Evolutionary conservation across 2,797 vertebrate genomes (phyloP), one percentile per base, ranked within the genome.

Genomic region (Sphenodon punctatus): DNA sequence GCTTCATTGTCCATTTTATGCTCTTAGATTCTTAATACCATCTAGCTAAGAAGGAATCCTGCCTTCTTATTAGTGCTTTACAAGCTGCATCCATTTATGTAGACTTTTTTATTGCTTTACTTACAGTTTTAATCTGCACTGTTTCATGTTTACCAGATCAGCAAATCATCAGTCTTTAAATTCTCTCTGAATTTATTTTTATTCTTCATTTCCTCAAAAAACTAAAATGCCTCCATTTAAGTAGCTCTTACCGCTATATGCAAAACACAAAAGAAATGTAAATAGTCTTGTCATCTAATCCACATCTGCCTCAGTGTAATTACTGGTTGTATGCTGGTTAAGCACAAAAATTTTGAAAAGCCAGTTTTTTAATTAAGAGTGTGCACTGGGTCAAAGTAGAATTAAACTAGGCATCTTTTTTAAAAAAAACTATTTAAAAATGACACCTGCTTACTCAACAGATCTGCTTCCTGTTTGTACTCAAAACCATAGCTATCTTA

Each of bases 91-190:
- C 85, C 17, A 49, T 88, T 89, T 86, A 63, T 88, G 23, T 42
- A 45, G 89, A 81, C 30, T 68, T 86, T 90, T 74, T 58, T 88
- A 36, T 71, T 67, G 46, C 82, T 85, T 90, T 90, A 74, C 64
- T 89, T 90, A 84, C 45, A 65, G 76, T 87, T 93, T 92, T 91
- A 87, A 55, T 91, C 76, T 86, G 30, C 51, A 67, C 25, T 75
- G 34, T 90, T 92, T 91, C 86, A 42, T 91, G 81, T 93, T 92
- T 92, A 90, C 85, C 88, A 58, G 39, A 86, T 94, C 91, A 94
- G 93, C 94, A 95, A 90, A 93, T 93, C 93, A 94, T 95, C 89
- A 93, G 79, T 64, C 87, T 75, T 89, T 94, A 95, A 91, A 89
- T 81, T 92, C 75, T 89, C 75, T 91, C 75, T 17, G 48, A 85